A percentile compares a stretch with the other conserved stretches of the same genome.
phyloP scores from a whole-genome alignment of 1,140 invertebrate species.

The Ericerus pela region DNA sequence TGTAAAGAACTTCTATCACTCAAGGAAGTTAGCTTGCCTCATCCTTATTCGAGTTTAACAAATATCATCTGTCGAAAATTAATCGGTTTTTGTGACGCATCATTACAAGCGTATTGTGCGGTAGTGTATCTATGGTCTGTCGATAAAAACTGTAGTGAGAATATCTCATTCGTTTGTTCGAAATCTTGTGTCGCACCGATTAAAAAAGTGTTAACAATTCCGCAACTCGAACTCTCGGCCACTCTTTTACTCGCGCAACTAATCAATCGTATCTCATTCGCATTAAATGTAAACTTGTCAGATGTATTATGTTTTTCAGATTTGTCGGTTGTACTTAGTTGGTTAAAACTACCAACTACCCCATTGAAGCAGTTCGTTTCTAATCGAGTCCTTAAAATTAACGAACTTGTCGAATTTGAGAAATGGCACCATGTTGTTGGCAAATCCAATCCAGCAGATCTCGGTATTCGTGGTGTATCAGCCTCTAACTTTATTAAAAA shows the following conservation, averaged over 20 bases:
- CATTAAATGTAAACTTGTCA: constrained; percentile 2
- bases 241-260: constrained; percentile 25
- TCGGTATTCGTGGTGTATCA: constrained; percentile 14
- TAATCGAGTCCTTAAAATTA: constrained; percentile 17
- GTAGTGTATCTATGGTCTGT: constrained; percentile 9
- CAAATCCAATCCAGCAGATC: constrained; percentile 19
- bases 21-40: neutral
- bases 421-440: constrained; percentile 17
- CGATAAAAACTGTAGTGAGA: neutral
- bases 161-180: constrained; percentile 23
- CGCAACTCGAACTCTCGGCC: constrained; percentile 30
- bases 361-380: constrained; percentile 22
- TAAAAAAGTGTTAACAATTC: constrained; percentile 27
- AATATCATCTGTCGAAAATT: neutral
- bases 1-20: neutral
- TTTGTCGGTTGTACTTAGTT: constrained; percentile 20
- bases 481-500: constrained; percentile 13
- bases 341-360: constrained; percentile 18
- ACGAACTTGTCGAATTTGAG: neutral
- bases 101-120: constrained; percentile 12
- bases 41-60: neutral
- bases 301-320: constrained; percentile 21
- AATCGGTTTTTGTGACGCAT: constrained; percentile 17
- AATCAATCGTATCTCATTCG: neutral
- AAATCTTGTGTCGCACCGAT: constrained; percentile 29